Evolutionary conservation across 2,888 invertebrate genomes (phyloP).

Genomic region (Melangyna quadrimaculata): DNA sequence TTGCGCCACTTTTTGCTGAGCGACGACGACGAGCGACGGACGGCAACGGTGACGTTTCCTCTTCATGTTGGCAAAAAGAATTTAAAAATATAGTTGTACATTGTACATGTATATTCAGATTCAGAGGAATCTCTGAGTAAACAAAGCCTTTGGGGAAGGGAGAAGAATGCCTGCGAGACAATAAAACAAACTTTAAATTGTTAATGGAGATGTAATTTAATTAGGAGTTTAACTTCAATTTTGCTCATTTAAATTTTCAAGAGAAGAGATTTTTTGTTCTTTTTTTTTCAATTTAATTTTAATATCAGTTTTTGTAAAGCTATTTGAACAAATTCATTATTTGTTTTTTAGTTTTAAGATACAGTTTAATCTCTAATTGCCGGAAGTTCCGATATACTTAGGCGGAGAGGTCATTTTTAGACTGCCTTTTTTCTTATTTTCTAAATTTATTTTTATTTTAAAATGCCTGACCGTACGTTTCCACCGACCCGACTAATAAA

Average conservation of each 20-base stretch:
- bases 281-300: neutral
- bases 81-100: slow-evolving; percentile 11
- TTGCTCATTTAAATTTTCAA: slow-evolving; percentile 27
- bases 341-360: neutral
- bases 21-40: neutral
- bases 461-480: too few relatives aligned
- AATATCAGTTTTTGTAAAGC: neutral
- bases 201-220: slow-evolving; percentile 64
- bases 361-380: neutral
- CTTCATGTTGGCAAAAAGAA: slow-evolving; percentile 23
- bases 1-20: slow-evolving; percentile 47
- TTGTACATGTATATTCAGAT: too few relatives aligned
- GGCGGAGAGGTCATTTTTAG: too few relatives aligned
- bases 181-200: slow-evolving; percentile 58
- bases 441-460: too few relatives aligned
- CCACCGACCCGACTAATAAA: too few relatives aligned
- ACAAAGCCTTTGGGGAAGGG: slow-evolving; percentile 20
- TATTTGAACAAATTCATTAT: neutral
- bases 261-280: slow-evolving; percentile 33
- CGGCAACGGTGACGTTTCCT: slow-evolving; percentile 17
- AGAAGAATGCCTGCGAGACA: slow-evolving; percentile 11
- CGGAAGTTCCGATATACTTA: too few relatives aligned
- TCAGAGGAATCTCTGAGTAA: slow-evolving; percentile 21
- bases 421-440: too few relatives aligned
- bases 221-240: slow-evolving; percentile 45